Percentiles rank a stretch among this genome's conserved stretches.
Evolutionary conservation across 2,113 vertebrate genomes (phyloP).

Genomic region (Platanista minor): DNA sequence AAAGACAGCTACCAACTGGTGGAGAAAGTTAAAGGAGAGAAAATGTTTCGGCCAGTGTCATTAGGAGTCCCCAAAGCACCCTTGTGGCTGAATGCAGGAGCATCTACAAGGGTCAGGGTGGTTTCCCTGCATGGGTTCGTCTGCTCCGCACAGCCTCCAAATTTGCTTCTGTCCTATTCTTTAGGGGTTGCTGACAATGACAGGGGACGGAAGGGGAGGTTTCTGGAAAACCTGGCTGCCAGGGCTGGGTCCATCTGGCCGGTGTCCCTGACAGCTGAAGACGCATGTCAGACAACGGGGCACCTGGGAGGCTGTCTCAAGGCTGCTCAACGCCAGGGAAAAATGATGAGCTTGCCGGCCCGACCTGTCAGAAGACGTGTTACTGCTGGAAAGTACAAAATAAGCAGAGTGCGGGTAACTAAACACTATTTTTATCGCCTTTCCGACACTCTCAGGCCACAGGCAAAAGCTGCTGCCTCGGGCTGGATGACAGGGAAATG

Average conservation of each 20-base stretch:
- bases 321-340: not conserved
- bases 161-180: not conserved
- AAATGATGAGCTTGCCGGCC: not conserved
- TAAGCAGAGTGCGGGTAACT: not conserved
- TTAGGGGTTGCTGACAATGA: not conserved
- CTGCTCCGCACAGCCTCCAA: not conserved
- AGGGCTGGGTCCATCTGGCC: fast-evolving
- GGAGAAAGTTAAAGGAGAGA: not conserved
- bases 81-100: not conserved
- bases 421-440: not conserved
- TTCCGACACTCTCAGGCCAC: slow-evolving; percentile 2
- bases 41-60: not conserved
- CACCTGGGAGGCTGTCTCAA: not conserved
- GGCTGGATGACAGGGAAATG: not conserved
- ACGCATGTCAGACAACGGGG: fast-evolving
- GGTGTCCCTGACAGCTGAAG: not conserved
- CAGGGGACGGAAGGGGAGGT: fast-evolving
- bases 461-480: slow-evolving; percentile 13
- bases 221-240: not conserved
- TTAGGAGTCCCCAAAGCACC: too few relatives aligned
- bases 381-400: not conserved
- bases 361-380: not conserved
- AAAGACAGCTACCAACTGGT: not conserved
- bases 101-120: fast-evolving
- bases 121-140: fast-evolving